Conservation (phyloP, 2,888 invertebrate species). For the Orchesella flavescens region DNA sequence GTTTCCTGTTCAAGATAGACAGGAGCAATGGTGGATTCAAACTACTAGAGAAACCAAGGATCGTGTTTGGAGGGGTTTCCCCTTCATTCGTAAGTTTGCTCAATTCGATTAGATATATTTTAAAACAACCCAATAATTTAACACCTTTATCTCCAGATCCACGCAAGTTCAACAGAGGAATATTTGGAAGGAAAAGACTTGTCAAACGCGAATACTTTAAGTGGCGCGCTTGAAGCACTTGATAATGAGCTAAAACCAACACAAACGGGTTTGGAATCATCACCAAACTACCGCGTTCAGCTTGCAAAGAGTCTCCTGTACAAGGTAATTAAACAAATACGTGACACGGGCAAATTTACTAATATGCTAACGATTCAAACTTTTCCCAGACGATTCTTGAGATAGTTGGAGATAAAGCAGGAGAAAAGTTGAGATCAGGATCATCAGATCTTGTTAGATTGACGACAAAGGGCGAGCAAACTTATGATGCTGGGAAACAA, state of each 20-base stretch:
- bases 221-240: slow-evolving; percentile 77
- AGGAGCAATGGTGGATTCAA: too few relatives aligned
- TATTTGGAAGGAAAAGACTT: slow-evolving; percentile 76
- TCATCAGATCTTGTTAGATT: slow-evolving; percentile 78
- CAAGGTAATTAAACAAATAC: slow-evolving; percentile 76
- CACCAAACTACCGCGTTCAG: slow-evolving; percentile 81
- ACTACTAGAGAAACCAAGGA: slow-evolving; percentile 55
- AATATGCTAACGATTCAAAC: too few relatives aligned
- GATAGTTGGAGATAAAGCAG: slow-evolving; percentile 77
- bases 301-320: slow-evolving; percentile 87
- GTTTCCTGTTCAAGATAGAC: slow-evolving; percentile 61
- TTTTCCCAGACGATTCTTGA: slow-evolving; percentile 78
- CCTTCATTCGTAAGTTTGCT: slow-evolving; percentile 59
- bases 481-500: slow-evolving; percentile 81
- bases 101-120: too few relatives aligned
- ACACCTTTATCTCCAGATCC: slow-evolving; percentile 75
- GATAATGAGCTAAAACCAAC: slow-evolving; percentile 80
- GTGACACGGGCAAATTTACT: slow-evolving; percentile 1
- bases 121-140: too few relatives aligned
- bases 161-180: slow-evolving; percentile 79
- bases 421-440: slow-evolving; percentile 78
- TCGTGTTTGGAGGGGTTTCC: slow-evolving; percentile 64
- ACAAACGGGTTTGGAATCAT: slow-evolving; percentile 83
- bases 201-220: slow-evolving; percentile 75
- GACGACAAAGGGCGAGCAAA: slow-evolving; percentile 81